These are phyloP conservation scores for Spialia ferax DNA, from an alignment of 2,888 invertebrate species.

Conservation along the genomic window DNA sequence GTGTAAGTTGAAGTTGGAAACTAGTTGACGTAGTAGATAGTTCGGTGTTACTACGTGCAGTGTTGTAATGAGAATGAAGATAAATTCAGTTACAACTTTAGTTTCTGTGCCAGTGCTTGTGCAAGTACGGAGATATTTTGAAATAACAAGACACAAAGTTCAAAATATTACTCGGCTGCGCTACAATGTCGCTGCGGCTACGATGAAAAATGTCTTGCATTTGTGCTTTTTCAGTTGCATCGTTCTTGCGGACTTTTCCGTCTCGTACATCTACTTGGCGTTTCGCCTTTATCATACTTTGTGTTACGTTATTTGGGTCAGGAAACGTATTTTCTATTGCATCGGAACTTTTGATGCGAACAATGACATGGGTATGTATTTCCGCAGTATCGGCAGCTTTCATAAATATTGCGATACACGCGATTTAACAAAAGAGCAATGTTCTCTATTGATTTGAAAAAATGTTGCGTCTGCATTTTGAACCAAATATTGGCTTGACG, in stretches of 20 bases:
- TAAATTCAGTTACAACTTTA: conserved; percentile 13
- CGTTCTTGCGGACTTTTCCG: conserved; percentile 36
- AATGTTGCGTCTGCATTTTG: not conserved
- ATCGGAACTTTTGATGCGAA: conserved; percentile 32
- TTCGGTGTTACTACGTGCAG: conserved; percentile 7
- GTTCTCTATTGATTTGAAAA: not conserved
- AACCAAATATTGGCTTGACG: not conserved
- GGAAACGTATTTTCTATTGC: conserved; percentile 33
- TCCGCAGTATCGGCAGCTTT: conserved; percentile 8
- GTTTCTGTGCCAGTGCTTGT: conserved; percentile 1
- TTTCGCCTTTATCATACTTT: conserved; percentile 37
- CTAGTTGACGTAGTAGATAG: conserved; percentile 1
- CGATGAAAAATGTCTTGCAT: conserved; percentile 40
- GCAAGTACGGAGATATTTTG: conserved; percentile 29
- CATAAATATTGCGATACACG: not conserved
- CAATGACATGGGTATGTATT: conserved; percentile 28
- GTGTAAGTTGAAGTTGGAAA: conserved; percentile 14
- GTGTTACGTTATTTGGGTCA: conserved; percentile 37
- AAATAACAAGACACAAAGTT: conserved; percentile 40
- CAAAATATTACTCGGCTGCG: conserved; percentile 33
- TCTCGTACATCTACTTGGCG: conserved; percentile 37
- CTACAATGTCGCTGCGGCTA: conserved; percentile 36
- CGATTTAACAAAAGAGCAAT: not conserved
- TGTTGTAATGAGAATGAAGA: conserved; percentile 27
- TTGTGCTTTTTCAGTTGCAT: conserved; percentile 40